Evolutionary conservation across 2,797 vertebrate species (phyloP).

Genomic region (Girardinus metallicus): DNA sequence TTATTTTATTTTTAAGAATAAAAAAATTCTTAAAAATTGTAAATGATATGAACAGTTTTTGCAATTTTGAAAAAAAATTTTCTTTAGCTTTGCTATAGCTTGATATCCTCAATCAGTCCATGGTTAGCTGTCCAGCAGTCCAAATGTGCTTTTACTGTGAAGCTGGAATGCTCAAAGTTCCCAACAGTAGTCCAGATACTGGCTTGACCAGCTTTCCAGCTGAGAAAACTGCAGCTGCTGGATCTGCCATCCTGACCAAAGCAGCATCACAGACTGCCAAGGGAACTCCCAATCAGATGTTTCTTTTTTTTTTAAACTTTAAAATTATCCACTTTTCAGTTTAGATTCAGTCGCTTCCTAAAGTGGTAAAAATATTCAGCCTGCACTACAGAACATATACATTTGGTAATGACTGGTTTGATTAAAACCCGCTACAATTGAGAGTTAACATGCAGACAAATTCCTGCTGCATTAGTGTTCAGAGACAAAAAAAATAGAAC

Average conservation of each 20-base stretch:
- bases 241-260: neutral
- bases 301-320: too few relatives aligned
- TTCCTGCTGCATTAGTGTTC: constrained; percentile 1
- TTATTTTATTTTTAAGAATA: neutral
- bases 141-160: neutral
- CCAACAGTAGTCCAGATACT: neutral
- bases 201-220: neutral
- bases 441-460: neutral
- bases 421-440: neutral
- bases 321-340: neutral
- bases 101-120: neutral
- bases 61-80: neutral
- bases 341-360: neutral
- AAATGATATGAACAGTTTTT: neutral
- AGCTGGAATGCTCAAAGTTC: neutral
- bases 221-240: neutral
- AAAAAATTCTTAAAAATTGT: neutral
- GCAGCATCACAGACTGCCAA: neutral
- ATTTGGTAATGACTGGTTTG: neutral
- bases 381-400: neutral
- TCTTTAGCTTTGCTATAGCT: neutral
- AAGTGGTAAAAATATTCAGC: neutral
- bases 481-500: too few relatives aligned
- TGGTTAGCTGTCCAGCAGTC: neutral
- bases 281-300: neutral